Conservation (phyloP, 2,797 vertebrate species). For the Threskiornis aethiopicus region DNA sequence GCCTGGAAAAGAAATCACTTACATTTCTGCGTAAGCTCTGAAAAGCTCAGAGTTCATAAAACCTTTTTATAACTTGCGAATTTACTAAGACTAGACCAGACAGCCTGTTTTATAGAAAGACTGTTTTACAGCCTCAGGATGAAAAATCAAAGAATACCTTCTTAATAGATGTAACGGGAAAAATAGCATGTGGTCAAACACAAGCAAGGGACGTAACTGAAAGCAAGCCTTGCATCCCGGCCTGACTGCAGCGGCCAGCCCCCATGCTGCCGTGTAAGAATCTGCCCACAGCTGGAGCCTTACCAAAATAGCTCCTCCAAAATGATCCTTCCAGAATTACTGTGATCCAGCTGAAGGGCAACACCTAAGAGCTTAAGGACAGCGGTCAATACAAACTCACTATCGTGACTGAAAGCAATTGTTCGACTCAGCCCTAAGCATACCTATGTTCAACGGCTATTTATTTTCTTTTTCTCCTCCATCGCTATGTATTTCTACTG, state of each 20-base stretch:
- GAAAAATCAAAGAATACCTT: neutral
- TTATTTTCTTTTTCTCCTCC: neutral
- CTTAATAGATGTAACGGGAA: neutral
- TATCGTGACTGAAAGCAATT: neutral
- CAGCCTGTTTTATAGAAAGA: neutral
- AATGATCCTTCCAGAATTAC: neutral
- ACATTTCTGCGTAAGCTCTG: neutral
- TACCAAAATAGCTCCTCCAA: neutral
- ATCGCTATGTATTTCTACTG: neutral
- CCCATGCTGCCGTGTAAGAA: neutral
- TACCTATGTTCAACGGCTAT: neutral
- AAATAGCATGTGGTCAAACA: neutral
- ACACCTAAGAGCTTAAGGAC: neutral
- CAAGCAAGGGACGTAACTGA: neutral
- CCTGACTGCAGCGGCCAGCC: neutral
- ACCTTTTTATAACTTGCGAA: conserved; percentile 11
- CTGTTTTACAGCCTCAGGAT: neutral
- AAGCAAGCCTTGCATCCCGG: neutral
- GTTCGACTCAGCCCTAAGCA: neutral
- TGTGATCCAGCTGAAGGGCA: neutral
- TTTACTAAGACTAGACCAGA: neutral
- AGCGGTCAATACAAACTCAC: neutral
- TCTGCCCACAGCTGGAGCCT: conserved; percentile 25
- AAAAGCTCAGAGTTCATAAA: conserved; percentile 17
- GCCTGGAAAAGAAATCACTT: neutral